Conservation (phyloP, 2,113 vertebrate genomes). For the Orthonyx spaldingii region DNA sequence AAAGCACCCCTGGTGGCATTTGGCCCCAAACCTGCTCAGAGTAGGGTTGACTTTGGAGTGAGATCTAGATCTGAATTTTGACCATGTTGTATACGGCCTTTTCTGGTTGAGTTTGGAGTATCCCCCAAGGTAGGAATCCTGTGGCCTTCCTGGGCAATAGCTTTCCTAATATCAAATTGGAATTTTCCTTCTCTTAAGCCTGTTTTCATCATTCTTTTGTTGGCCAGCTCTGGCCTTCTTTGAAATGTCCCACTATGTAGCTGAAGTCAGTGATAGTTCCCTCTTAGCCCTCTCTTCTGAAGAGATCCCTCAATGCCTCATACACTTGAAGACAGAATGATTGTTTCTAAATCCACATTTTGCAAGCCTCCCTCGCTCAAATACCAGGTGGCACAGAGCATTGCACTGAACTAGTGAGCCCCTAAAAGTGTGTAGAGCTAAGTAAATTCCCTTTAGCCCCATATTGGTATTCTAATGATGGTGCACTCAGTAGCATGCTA, state of each 20-base stretch:
- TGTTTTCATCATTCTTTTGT: neutral
- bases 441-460: conserved; percentile 6
- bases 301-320: neutral
- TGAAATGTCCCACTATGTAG: rapidly evolving
- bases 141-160: neutral
- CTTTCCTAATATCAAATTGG: neutral
- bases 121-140: neutral
- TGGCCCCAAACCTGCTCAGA: neutral
- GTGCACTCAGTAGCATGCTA: conserved; percentile 25
- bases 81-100: neutral
- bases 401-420: neutral
- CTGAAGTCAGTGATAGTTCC: neutral
- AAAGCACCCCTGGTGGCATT: neutral
- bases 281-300: neutral
- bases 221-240: neutral
- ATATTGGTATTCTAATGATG: conserved; percentile 17
- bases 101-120: neutral
- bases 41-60: neutral
- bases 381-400: neutral
- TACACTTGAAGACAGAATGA: neutral
- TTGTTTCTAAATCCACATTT: neutral
- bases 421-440: conserved; percentile 4
- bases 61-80: neutral
- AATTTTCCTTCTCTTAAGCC: neutral
- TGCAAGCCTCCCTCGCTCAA: neutral